These are phyloP conservation scores for Phoxinus phoxinus DNA, from an alignment of 2,113 vertebrate species.

Conservation along the genomic window DNA sequence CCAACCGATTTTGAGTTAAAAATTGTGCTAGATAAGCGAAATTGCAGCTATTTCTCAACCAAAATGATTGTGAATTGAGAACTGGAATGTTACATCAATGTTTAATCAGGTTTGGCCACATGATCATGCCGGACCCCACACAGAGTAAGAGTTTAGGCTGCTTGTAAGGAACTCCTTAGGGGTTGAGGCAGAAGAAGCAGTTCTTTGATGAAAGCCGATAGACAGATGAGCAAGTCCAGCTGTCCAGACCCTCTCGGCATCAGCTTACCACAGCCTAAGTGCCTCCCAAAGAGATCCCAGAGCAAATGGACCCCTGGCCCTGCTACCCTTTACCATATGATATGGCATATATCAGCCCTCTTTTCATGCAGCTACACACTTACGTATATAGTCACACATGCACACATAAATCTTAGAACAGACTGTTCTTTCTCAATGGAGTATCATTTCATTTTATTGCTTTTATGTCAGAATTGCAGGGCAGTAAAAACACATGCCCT, in stretches of 20 bases:
- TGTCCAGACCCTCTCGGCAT: conserved; percentile 47
- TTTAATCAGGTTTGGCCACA: conserved; percentile 3
- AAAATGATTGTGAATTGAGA: no score
- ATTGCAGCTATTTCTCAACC: no score
- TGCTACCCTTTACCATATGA: conserved; percentile 28
- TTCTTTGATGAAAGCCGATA: conserved; percentile 55
- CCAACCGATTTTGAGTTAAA: no score
- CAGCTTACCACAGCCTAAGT: conserved; percentile 52
- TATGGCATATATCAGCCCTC: conserved; percentile 28
- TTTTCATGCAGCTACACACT: neutral
- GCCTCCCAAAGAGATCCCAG: conserved; percentile 38
- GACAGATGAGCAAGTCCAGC: conserved; percentile 58
- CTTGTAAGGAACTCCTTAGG: conserved; percentile 37
- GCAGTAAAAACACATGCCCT: neutral
- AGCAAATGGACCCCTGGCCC: conserved; percentile 45
- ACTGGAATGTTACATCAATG: neutral
- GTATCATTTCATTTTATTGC: conserved; percentile 2
- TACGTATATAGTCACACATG: neutral
- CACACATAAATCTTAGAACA: neutral
- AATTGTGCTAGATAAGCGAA: no score
- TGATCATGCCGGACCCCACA: conserved; percentile 19
- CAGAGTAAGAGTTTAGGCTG: conserved; percentile 22
- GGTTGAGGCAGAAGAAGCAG: conserved; percentile 15
- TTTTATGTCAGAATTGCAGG: conserved; percentile 16
- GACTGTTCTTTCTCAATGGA: neutral